phyloP scores from a whole-genome alignment of 1,140 invertebrate genomes.

The Dufourea novaeangliae region DNA sequence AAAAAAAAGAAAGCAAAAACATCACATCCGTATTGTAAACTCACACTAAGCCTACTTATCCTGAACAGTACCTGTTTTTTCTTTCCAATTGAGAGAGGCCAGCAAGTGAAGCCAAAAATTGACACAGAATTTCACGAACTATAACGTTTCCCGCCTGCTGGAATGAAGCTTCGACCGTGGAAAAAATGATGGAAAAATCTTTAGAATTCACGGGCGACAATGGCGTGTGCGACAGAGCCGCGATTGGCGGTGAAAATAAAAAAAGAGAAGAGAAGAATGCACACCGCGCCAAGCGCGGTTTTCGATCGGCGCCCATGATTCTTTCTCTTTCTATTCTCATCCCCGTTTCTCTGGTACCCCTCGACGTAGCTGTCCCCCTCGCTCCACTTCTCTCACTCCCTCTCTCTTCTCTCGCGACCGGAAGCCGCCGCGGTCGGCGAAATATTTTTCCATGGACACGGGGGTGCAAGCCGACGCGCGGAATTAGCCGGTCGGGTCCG shows the following conservation, averaged over 20 bases:
- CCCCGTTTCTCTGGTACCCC: constrained; percentile 8
- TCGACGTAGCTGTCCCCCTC: constrained; percentile 1
- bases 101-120: no score
- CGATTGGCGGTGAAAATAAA: constrained; percentile 59
- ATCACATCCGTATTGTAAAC: no score
- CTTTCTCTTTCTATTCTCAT: constrained; percentile 1
- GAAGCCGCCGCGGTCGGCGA: constrained; percentile 68
- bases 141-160: neutral
- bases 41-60: no score
- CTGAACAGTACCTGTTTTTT: no score
- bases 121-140: neutral
- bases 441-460: constrained; percentile 72
- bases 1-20: no score
- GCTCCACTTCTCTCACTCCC: neutral
- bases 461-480: constrained; percentile 65
- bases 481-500: constrained; percentile 65
- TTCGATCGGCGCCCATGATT: constrained; percentile 47
- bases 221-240: constrained; percentile 32
- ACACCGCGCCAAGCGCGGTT: constrained; percentile 43
- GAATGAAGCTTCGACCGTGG: neutral
- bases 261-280: no score
- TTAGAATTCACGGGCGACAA: constrained; percentile 47
- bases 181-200: constrained; percentile 51
- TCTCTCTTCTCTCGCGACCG: constrained; percentile 47
- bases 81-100: no score